Conservation (phyloP, 2,113 vertebrate species). For the Catagonus wagneri region DNA sequence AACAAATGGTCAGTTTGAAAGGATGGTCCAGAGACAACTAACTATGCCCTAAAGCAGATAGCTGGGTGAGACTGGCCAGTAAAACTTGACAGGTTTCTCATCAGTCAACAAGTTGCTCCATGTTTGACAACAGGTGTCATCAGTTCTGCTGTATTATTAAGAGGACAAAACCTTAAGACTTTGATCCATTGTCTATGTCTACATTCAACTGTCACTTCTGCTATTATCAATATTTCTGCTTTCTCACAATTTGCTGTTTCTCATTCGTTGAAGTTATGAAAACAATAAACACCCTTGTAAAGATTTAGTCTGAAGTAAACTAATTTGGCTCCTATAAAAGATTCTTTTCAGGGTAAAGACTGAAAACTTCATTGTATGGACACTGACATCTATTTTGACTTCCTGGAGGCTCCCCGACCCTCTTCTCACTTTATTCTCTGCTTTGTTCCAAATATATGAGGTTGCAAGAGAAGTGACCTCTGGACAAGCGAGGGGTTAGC, state of each 20-base stretch:
- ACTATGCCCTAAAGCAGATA: neutral
- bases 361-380: neutral
- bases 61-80: neutral
- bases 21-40: neutral
- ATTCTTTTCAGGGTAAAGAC: slow-evolving; percentile 26
- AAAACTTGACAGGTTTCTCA: slow-evolving; percentile 40
- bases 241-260: slow-evolving; percentile 40
- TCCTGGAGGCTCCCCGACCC: neutral
- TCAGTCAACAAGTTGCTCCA: neutral
- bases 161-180: neutral
- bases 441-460: slow-evolving; percentile 34
- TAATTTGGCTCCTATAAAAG: slow-evolving; percentile 49
- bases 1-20: slow-evolving; percentile 26
- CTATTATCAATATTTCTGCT: slow-evolving; percentile 33
- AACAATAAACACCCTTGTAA: slow-evolving; percentile 56
- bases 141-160: slow-evolving; percentile 18
- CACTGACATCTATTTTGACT: slow-evolving; percentile 52
- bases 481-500: neutral
- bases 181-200: slow-evolving; percentile 19
- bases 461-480: slow-evolving; percentile 24
- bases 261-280: slow-evolving; percentile 46
- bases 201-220: neutral
- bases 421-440: neutral
- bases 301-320: slow-evolving; percentile 38
- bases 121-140: neutral